A percentile compares a stretch with the other conserved stretches of the same genome.
Conservation (phyloP, 2,113 vertebrate genomes). For the Ammodytes dubius region DNA sequence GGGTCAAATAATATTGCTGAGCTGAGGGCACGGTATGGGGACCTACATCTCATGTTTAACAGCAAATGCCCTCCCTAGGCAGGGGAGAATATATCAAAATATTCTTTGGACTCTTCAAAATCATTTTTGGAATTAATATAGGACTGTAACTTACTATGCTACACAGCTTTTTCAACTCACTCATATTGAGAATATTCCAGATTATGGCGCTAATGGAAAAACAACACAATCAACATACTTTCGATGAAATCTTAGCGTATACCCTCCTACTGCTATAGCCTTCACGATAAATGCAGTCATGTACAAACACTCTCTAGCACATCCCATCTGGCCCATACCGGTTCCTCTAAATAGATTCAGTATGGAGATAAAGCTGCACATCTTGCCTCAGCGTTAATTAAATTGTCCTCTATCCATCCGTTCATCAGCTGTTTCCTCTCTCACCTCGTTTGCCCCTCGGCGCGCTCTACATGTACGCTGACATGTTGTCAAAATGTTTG, state of each 20-base stretch:
- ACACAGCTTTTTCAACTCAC: too few relatives aligned
- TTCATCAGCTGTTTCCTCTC: conserved; percentile 16
- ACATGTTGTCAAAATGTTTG: neutral
- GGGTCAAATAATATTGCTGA: neutral
- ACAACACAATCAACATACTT: too few relatives aligned
- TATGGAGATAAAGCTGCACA: neutral
- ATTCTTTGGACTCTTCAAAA: too few relatives aligned
- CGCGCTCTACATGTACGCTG: neutral
- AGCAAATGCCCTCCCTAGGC: neutral
- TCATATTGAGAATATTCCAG: too few relatives aligned
- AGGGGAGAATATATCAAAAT: too few relatives aligned
- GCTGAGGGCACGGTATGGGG: neutral
- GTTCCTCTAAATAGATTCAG: neutral
- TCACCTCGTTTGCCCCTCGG: neutral
- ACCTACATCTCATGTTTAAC: neutral
- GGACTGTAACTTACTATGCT: too few relatives aligned
- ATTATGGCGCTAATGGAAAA: too few relatives aligned
- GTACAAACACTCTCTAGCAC: neutral
- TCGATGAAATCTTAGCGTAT: too few relatives aligned
- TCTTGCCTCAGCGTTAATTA: conserved; percentile 9
- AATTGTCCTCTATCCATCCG: neutral
- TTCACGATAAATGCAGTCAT: neutral
- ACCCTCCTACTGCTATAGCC: neutral
- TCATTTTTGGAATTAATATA: too few relatives aligned
- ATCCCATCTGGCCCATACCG: neutral